Evolutionary conservation across 2,888 invertebrate genomes (phyloP).

Genomic region (Mimachlamys varia): DNA sequence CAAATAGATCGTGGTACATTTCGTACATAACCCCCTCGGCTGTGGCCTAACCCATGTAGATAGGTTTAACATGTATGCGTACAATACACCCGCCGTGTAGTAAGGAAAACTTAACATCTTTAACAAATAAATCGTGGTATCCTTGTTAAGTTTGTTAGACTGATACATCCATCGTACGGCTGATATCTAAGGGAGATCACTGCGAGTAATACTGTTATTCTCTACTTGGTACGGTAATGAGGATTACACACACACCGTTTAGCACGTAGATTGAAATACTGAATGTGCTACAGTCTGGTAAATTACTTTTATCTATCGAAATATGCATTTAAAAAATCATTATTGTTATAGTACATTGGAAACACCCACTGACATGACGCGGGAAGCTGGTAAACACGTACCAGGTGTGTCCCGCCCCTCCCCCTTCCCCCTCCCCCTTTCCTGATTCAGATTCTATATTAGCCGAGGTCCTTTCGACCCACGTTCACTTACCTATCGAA

Average conservation of each 20-base stretch:
- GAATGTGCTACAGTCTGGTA: neutral
- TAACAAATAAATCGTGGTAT: neutral
- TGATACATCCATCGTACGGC: neutral
- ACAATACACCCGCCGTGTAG: neutral
- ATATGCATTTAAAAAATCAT: neutral
- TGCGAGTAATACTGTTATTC: neutral
- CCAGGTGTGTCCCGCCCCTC: neutral
- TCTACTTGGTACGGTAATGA: neutral
- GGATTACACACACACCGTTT: neutral
- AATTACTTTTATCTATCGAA: neutral
- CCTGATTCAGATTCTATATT: no score
- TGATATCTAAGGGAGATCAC: neutral
- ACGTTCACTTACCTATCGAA: neutral
- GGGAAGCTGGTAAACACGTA: neutral
- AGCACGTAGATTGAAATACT: neutral
- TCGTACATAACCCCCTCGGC: neutral
- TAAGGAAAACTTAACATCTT: neutral
- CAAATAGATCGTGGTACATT: neutral
- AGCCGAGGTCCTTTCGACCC: no score
- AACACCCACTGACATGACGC: neutral
- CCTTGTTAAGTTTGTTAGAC: neutral
- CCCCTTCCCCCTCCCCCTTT: neutral
- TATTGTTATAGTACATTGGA: constrained; percentile 17
- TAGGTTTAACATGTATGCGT: neutral
- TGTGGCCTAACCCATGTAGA: neutral